A percentile compares a stretch with the other conserved stretches of the same genome.
phyloP scores from a whole-genome alignment of 1,140 invertebrate genomes.

The Carposina sasakii region DNA sequence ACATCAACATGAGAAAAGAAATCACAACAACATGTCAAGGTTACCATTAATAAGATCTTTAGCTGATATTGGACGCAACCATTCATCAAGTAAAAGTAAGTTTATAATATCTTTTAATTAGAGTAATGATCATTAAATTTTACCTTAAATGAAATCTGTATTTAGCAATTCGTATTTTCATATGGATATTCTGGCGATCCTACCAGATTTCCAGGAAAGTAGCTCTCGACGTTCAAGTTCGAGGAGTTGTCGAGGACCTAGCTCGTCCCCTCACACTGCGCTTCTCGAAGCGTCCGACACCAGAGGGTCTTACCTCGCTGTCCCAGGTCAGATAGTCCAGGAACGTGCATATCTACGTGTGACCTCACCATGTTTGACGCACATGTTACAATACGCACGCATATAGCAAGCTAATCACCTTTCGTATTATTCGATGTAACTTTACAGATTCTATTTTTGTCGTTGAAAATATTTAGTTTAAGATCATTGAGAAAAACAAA shows the following conservation, averaged over 20 bases:
- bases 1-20: conserved; percentile 93
- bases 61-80: conserved; percentile 96
- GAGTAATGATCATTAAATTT: no score
- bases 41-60: conserved; percentile 96
- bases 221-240: conserved; percentile 66
- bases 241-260: conserved; percentile 67
- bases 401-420: conserved; percentile 47
- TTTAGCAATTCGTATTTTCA: no score
- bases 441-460: no score
- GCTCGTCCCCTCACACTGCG: conserved; percentile 74
- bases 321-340: conserved; percentile 78
- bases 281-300: conserved; percentile 77
- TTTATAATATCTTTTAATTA: no score
- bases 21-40: conserved; percentile 84
- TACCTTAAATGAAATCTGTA: no score
- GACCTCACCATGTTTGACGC: conserved; percentile 42
- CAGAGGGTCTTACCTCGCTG: conserved; percentile 83
- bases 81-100: conserved; percentile 97
- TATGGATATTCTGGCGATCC: conserved; percentile 62
- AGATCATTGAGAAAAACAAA: conserved; percentile 39
- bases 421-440: no score
- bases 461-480: no score
- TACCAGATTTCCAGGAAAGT: conserved; percentile 77
- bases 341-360: conserved; percentile 4
- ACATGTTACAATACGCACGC: conserved; percentile 40